Conservation (phyloP, 2,113 vertebrate species). For the Solea senegalensis region DNA sequence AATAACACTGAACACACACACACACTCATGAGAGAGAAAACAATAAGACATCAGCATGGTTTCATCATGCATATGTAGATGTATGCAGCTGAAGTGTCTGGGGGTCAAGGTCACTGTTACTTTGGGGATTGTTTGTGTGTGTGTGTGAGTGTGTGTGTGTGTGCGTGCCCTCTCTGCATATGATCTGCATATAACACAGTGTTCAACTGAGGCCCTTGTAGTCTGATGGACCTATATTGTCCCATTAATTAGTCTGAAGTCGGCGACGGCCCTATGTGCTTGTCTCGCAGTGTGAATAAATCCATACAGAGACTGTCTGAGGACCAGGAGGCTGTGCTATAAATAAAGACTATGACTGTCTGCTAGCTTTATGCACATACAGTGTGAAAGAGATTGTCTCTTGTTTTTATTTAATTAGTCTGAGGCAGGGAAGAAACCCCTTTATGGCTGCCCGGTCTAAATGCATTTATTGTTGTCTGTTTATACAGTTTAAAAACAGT, state of each 20-base stretch:
- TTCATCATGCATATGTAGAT: constrained; percentile 72
- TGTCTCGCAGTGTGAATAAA: constrained; percentile 61
- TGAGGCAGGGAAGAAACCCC: constrained; percentile 1
- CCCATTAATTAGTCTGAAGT: constrained; percentile 74
- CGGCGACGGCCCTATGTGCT: constrained; percentile 32
- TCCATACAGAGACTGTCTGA: constrained; percentile 60
- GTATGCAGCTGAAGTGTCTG: constrained; percentile 32
- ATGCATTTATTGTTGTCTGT: constrained; percentile 32
- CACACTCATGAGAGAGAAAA: background rate
- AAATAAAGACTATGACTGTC: constrained; percentile 58
- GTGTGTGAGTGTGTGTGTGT: constrained; percentile 10
- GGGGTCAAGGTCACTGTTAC: constrained; percentile 36
- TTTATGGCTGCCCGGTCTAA: constrained; percentile 45
- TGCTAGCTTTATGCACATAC: constrained; percentile 13
- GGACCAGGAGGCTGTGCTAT: constrained; percentile 45
- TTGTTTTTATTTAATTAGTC: constrained; percentile 66
- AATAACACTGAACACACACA: background rate
- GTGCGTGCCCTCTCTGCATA: constrained; percentile 41
- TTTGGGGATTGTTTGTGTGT: constrained; percentile 4
- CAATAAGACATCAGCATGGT: constrained; percentile 12
- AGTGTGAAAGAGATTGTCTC: constrained; percentile 25
- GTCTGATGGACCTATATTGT: constrained; percentile 36
- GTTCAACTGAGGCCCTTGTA: constrained; percentile 48
- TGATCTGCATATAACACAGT: constrained; percentile 64
- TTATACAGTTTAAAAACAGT: constrained; percentile 5